Percentiles rank a stretch among this genome's conserved stretches.
Evolutionary conservation across 2,888 invertebrate genomes (phyloP).

Genomic region (Operophtera brumata): DNA sequence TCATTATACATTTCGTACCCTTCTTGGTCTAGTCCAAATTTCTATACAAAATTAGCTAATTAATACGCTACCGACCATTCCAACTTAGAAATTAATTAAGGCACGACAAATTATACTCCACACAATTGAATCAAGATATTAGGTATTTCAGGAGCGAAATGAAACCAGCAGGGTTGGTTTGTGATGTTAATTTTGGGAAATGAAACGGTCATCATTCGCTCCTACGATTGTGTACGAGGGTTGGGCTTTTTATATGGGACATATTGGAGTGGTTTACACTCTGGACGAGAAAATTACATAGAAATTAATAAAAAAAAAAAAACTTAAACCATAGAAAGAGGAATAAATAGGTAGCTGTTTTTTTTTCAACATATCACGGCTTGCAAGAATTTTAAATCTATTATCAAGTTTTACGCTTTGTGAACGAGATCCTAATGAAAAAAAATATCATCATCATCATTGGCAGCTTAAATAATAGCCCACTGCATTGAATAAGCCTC

Average conservation of each 20-base stretch:
- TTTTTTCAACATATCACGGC: too few species aligned
- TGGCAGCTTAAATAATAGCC: too few species aligned
- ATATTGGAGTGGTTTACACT: slow-evolving; percentile 1
- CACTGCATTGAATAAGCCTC: too few species aligned
- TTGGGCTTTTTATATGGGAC: slow-evolving; percentile 21
- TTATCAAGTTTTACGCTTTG: too few species aligned
- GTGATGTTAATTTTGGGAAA: slow-evolving; percentile 50
- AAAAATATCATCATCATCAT: too few species aligned
- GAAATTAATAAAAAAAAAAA: not conserved
- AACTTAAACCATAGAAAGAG: not conserved
- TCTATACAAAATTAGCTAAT: slow-evolving; percentile 45
- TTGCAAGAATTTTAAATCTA: too few species aligned
- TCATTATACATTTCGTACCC: too few species aligned
- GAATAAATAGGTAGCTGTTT: too few species aligned
- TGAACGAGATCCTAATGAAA: too few species aligned
- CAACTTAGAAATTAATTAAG: slow-evolving; percentile 61
- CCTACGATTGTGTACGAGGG: slow-evolving; percentile 13
- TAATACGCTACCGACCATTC: slow-evolving; percentile 41
- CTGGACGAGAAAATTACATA: slow-evolving; percentile 4
- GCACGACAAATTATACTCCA: slow-evolving; percentile 56
- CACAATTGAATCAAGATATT: slow-evolving; percentile 55
- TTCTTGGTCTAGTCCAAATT: slow-evolving; percentile 14
- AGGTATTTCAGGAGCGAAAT: slow-evolving; percentile 49
- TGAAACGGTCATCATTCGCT: slow-evolving; percentile 32
- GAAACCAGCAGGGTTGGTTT: slow-evolving; percentile 49